Base-by-base conservation (phyloP, 2,113 vertebrate species). In the Anarrhichthys ocellatus region DNA sequence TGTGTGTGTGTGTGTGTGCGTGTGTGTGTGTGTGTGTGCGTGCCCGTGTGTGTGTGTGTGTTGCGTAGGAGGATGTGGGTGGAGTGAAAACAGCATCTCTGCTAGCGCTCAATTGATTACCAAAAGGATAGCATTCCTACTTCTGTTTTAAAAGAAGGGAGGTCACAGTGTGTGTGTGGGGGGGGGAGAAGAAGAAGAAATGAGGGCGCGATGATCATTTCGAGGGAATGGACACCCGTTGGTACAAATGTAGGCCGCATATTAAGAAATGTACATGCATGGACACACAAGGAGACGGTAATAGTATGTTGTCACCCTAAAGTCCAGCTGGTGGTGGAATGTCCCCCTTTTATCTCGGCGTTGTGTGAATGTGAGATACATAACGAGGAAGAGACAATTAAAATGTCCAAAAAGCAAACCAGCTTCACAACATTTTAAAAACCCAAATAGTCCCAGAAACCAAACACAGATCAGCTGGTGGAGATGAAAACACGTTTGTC, bases 31-130 rank as follows among this genome's bases (percentile, higher is more conserved):
- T 71, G 32, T 46, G 77, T 36, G 56, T 46, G 71, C 24, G 72
- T 52, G 78, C 70, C 65, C 27, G 56, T 74, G 65, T 58, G 80
- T 67, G 83, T 54, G 77, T 71, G 78, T 86, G 81, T 84, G 76
- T 82, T 89, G 87, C 61, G 93, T 89, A 68, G 93, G 93, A 88
- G 86, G 90, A 70, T 74, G 93, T 91, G 88, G 92, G 91, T 81
- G 83, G 88, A 78, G 84, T 88, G 89, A 82, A 92, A 87, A 87
- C 74, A 81, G 84, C 80, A 89, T 92, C 72, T 90, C 67, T 70
- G 61, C 18, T 32, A 81, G 80, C 48, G 6, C 44, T 14, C 77
- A 44, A 86, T 88, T 89, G 86, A 91, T 92, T 87, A 85, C 69
- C 67, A 84, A 89, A 73, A 9, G 13, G 81, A 74, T 22, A 75